Percentiles rank a stretch among this genome's conserved stretches.
Conservation (phyloP, 2,888 invertebrate species). For the Sarcophaga carnaria region DNA sequence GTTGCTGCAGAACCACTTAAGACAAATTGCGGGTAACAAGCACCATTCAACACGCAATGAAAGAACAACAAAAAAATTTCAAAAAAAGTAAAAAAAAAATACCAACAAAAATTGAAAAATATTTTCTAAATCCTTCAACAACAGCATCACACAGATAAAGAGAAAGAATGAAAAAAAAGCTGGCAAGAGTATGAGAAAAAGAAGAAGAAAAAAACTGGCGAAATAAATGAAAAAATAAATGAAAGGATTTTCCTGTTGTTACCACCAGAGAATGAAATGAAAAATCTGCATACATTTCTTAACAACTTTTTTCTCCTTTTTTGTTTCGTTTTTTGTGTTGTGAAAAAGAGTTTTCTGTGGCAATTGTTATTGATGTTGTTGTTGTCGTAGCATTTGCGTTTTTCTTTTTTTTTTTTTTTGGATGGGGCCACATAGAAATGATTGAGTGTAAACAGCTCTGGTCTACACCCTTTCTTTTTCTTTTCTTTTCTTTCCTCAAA, state of each 20-base stretch:
- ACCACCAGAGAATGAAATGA: slow-evolving; percentile 68
- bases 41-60: slow-evolving; percentile 71
- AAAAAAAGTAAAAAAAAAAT: slow-evolving; percentile 25
- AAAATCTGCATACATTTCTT: slow-evolving; percentile 72
- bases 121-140: slow-evolving; percentile 70
- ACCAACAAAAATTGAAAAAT: slow-evolving; percentile 47
- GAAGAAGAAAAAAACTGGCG: slow-evolving; percentile 49
- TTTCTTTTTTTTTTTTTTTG: not conserved
- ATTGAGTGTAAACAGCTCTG: slow-evolving; percentile 68
- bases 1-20: slow-evolving; percentile 75
- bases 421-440: slow-evolving; percentile 58
- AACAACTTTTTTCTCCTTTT: slow-evolving; percentile 66
- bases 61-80: no score
- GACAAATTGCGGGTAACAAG: slow-evolving; percentile 79
- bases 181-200: slow-evolving; percentile 55
- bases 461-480: slow-evolving; percentile 38
- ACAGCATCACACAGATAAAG: slow-evolving; percentile 54
- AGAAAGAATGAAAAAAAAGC: slow-evolving; percentile 24
- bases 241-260: slow-evolving; percentile 68
- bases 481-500: slow-evolving; percentile 47
- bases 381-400: slow-evolving; percentile 28
- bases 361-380: not conserved
- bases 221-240: slow-evolving; percentile 61
- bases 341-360: not conserved
- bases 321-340: not conserved